Evolutionary conservation across 2,888 invertebrate genomes (phyloP).

Genomic region (Hirtodrosophila confusa): DNA sequence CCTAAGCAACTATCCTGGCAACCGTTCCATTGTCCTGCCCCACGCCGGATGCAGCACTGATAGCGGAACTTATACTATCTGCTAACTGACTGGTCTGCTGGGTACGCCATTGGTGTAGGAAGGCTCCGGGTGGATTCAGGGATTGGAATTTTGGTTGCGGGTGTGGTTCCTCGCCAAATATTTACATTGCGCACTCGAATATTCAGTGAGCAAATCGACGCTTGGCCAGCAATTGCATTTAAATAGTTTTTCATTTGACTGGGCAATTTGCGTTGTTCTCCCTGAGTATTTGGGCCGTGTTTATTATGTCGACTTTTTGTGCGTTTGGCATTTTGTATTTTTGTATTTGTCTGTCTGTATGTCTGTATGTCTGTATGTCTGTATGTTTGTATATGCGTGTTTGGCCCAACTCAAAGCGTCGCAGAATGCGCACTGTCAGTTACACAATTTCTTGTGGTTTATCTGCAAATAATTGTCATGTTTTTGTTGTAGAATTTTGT

Average conservation of each 20-base stretch:
- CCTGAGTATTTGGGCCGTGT: constrained; percentile 26
- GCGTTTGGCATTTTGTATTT: constrained; percentile 49
- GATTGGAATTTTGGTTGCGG: constrained; percentile 1
- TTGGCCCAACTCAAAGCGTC: constrained; percentile 13
- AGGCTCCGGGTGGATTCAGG: background rate
- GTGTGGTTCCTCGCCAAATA: constrained; percentile 38
- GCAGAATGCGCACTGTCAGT: constrained; percentile 43
- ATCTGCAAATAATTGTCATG: constrained; percentile 46
- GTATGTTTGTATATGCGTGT: background rate
- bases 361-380: no score
- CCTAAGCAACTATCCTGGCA: constrained; percentile 27
- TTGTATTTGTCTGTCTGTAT: background rate
- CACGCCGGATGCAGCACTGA: constrained; percentile 59
- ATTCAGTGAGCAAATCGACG: constrained; percentile 76
- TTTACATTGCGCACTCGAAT: constrained; percentile 60
- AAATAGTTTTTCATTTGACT: constrained; percentile 78
- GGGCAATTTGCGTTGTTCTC: constrained; percentile 57
- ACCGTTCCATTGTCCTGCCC: constrained; percentile 8
- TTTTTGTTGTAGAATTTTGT: background rate
- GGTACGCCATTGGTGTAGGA: background rate
- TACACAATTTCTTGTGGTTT: constrained; percentile 53
- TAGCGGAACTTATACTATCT: constrained; percentile 71
- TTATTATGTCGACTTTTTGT: constrained; percentile 49
- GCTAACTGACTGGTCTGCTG: constrained; percentile 40
- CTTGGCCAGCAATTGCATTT: constrained; percentile 75